These are phyloP conservation scores for Epizoanthus rinbou DNA, from an alignment of 92 coral and sea anemone genomes.

Conservation along the genomic window DNA sequence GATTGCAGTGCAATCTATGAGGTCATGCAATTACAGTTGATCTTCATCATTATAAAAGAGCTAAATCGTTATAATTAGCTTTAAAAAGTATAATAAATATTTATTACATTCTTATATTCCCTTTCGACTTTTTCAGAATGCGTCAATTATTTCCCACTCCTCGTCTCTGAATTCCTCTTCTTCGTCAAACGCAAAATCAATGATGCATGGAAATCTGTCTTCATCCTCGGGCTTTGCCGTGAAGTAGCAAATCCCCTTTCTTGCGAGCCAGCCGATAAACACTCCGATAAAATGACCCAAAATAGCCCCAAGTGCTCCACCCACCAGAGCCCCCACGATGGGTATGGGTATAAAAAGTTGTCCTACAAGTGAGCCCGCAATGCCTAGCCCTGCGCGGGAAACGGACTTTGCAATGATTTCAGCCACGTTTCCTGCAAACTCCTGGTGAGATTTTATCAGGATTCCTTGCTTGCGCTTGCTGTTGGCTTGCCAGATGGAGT, in stretches of 20 bases:
- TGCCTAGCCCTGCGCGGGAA: conserved; percentile 33
- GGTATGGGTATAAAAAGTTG: conserved; percentile 30
- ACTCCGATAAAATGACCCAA: conserved; percentile 29
- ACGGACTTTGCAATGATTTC: conserved; percentile 7
- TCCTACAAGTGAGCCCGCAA: conserved; percentile 36
- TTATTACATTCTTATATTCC: no score
- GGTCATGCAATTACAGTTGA: no score
- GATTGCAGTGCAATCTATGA: no score
- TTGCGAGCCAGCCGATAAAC: conserved; percentile 14
- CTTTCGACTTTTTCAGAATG: not conserved
- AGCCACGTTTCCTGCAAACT: conserved; percentile 27
- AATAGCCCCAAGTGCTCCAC: conserved; percentile 16
- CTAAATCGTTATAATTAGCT: no score
- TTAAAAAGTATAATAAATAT: no score
- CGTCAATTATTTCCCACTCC: conserved; percentile 12
- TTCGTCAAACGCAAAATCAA: no score
- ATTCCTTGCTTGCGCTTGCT: conserved; percentile 35
- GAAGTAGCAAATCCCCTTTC: conserved; percentile 7
- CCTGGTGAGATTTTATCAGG: conserved; percentile 25
- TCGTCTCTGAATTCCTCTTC: not conserved
- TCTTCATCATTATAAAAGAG: no score
- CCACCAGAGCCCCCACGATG: conserved; percentile 25
- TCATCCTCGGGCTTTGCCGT: not conserved
- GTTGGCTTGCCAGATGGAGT: conserved; percentile 34
- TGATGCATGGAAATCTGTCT: not conserved